A percentile compares a stretch with the other conserved stretches of the same genome.
phyloP scores from a whole-genome alignment of 2,888 invertebrate species.

The Epinotia ramella region DNA sequence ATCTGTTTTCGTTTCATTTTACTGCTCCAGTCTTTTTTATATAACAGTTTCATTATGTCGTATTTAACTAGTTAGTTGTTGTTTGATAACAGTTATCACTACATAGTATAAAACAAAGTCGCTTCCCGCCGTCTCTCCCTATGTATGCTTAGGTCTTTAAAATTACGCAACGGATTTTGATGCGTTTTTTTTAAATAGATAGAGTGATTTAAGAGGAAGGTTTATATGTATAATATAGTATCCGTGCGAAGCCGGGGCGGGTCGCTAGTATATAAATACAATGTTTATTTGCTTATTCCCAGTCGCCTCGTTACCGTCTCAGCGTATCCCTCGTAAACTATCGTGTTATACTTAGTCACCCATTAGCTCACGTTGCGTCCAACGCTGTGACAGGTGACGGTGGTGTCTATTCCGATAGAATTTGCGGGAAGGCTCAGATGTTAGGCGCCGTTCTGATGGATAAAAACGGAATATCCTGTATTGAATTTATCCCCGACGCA shows the following conservation, averaged over 20 bases:
- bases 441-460: conserved; percentile 13
- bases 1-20: too few species aligned
- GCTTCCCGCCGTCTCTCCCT: too few species aligned
- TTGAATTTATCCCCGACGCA: background rate
- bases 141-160: too few species aligned
- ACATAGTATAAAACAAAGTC: too few species aligned
- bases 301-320: conserved; percentile 10
- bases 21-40: too few species aligned
- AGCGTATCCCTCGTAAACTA: background rate
- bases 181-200: too few species aligned
- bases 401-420: conserved; percentile 47
- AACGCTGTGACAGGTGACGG: conserved; percentile 62
- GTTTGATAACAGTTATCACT: background rate
- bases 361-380: conserved; percentile 46
- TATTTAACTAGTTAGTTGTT: too few species aligned
- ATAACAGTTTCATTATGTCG: too few species aligned
- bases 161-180: too few species aligned
- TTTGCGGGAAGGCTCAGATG: conserved; percentile 16
- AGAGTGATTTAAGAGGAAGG: too few species aligned
- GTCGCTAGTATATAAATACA: background rate
- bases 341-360: conserved; percentile 24
- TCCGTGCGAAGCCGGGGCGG: too few species aligned
- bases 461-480: conserved; percentile 3
- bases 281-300: background rate
- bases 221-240: too few species aligned